Evolutionary conservation across 2,888 invertebrate genomes (phyloP), one percentile per base, ranked within the genome.

Genomic region (Tetragonisca angustula): DNA sequence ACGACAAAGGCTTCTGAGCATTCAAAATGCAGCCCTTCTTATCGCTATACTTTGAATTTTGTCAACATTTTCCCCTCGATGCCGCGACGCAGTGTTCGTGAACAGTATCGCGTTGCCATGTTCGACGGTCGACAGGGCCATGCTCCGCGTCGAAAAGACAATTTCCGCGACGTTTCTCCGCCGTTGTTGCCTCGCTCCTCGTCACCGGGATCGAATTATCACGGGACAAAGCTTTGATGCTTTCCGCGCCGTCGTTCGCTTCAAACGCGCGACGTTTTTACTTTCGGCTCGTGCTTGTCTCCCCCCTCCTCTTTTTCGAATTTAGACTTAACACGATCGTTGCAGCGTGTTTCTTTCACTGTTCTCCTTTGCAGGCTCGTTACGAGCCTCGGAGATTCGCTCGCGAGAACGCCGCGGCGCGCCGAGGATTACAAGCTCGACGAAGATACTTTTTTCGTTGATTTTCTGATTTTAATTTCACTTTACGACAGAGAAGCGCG

Each of bases 21-120:
- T 52, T 5, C 52, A 9, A 21, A 52, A 52, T 52, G 6, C 52
- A 52, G 21, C 21, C 17, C 21, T 17, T 17, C 21, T 52, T 52
- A 9, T 52, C 52, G 19, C 70, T 24, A 27, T 27, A 32, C 50
- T 59, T 68, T 72, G 11, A 9, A 43, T 78, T 78, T 54, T 36
- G 11, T 78, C 19, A 6, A 6, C 59, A 67, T 68, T 52, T 27
- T 43, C 61, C 61, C 15, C n/a, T 43, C 54, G 68, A 36, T 68
- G 67, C 52, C 67, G 50, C 65, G 43, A 67, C 11, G 2, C n/a
- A n/a, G n/a, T 15, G 4, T 15, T 13, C n/a, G 61, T 27, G 61
- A n/a, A 56, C n/a, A 11, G 24, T 61, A 61, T 61, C n/a, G 9
- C 50, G 49, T 61, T 32, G 54, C 52, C 5, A 9, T 2, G 56